Percentiles rank a stretch among this genome's conserved stretches.
Evolutionary conservation across 2,888 invertebrate species (phyloP).

Genomic region (Dyspetes luteomarginatus): DNA sequence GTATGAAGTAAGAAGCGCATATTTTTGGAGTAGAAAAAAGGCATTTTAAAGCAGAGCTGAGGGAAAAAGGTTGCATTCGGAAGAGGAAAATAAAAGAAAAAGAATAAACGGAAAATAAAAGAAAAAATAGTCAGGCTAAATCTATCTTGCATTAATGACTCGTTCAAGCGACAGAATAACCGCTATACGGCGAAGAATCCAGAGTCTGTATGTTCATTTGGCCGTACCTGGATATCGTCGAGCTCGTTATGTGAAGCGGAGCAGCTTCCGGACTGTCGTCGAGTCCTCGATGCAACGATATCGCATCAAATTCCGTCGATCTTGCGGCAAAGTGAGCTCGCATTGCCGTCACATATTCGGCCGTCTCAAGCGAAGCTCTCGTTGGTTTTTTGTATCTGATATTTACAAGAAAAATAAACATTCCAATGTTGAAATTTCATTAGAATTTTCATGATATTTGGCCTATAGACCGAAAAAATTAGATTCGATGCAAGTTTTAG

Average conservation of each 20-base stretch:
- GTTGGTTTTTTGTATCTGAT: conserved; percentile 91
- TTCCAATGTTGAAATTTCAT: not conserved
- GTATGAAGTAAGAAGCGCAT: not conserved
- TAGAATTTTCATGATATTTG: not conserved
- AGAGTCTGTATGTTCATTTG: conserved; percentile 47
- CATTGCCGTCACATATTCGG: conserved; percentile 89
- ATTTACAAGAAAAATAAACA: conserved; percentile 41
- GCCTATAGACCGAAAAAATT: not conserved
- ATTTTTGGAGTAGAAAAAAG: conserved; percentile 25
- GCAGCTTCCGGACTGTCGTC: conserved; percentile 87
- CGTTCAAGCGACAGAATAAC: conserved; percentile 49
- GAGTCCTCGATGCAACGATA: conserved; percentile 92
- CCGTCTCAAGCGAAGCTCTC: conserved; percentile 88
- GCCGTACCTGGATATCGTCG: conserved; percentile 85
- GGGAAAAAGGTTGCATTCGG: conserved; percentile 4
- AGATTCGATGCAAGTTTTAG: too few relatives aligned
- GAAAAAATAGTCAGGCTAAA: conserved; percentile 17
- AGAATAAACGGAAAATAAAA: too few relatives aligned
- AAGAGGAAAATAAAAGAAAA: not conserved
- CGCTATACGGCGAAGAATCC: conserved; percentile 42
- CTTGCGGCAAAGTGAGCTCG: conserved; percentile 83
- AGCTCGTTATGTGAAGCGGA: conserved; percentile 82
- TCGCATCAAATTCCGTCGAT: conserved; percentile 86
- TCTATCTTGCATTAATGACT: conserved; percentile 44
- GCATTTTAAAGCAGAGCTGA: conserved; percentile 24